A percentile compares a stretch with the other conserved stretches of the same genome.
Conservation (phyloP, 1,140 invertebrate genomes). For the Aphaenogaster rudis region DNA sequence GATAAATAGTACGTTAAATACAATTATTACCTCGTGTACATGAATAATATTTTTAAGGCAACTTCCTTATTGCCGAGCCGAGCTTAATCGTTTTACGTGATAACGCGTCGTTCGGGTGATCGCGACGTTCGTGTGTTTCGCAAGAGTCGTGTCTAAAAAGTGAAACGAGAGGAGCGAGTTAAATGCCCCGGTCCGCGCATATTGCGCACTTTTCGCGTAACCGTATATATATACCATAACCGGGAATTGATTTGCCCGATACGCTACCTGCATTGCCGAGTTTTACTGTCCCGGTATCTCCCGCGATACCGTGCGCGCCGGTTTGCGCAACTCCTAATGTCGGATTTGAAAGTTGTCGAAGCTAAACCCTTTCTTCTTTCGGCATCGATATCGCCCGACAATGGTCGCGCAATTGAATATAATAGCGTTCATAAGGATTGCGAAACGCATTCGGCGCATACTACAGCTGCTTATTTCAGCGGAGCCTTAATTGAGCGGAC, state of each 20-base stretch:
- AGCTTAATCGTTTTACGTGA: not conserved
- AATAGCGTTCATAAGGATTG: conserved; percentile 33
- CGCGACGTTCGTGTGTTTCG: not conserved
- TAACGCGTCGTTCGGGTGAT: not conserved
- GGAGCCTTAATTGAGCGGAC: conserved; percentile 4
- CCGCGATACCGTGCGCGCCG: not conserved
- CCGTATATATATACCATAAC: conserved; percentile 17
- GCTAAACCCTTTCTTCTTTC: not conserved
- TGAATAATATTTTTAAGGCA: not conserved
- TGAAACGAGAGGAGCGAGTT: conserved; percentile 32
- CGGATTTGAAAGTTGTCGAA: conserved; percentile 57
- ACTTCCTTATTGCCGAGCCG: not conserved
- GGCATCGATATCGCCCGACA: conserved; percentile 50
- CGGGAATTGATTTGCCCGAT: conserved; percentile 51
- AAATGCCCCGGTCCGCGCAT: not conserved
- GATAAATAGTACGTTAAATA: not conserved
- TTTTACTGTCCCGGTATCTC: conserved; percentile 45
- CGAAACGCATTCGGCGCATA: conserved; percentile 11
- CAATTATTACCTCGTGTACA: not conserved
- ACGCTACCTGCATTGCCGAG: conserved; percentile 38
- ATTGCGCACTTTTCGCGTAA: conserved; percentile 44
- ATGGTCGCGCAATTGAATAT: conserved; percentile 49
- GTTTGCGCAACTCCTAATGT: conserved; percentile 37
- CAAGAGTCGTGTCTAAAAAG: conserved; percentile 31
- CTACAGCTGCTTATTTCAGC: not conserved